Evolutionary conservation across 2,797 vertebrate genomes (phyloP), one percentile per base, ranked within the genome.

Genomic region (Philypnodon macrostomus): DNA sequence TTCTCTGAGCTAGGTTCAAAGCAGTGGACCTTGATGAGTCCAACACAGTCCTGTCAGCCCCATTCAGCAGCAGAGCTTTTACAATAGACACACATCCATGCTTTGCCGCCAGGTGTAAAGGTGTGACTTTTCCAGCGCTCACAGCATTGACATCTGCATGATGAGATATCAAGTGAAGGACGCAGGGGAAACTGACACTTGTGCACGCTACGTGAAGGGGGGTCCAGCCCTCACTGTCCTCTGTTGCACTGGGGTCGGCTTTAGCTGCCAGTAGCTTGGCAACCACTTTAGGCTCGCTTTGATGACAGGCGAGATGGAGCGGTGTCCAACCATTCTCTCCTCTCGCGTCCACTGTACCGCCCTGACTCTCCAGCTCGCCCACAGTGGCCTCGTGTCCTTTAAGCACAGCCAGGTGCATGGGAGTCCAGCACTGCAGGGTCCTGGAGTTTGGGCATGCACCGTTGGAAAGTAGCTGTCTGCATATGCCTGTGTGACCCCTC

Each of bases 191-290:
- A 32, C 85, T 66, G 14, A 84, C 80, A 1, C 61, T 68, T 31
- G 84, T 84, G 24, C 92, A 90, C 0, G 91, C 92, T 5, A 93
- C 51, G 26, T 96, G 93, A 4, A 97, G 84, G 0, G 93, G 88
- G 0, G 79, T 90, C 93, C 93, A 95, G 13, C 81, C 74, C 9
- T 63, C 79, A 0, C 79, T 75, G 50, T 87, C 78, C 62, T 95
- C 92, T 0, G 73, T 40, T 0, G 76, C 3, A 38, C 87, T 89
- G 35, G 90, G 89, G 39, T 93, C 63, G 0, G 92, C 92, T 0
- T 85, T 80, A 0, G 87, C 80, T 1, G 55, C 65, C 41, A 98
- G 63, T 2, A 95, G 86, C 10, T 82, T 85, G 0, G 58, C 55
- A 14, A 91, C 88, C 5, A 83, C 82, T 0, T 79, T 69, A 13